phyloP scores from a whole-genome alignment of 1,140 invertebrate genomes.

The Micrasema longulum region DNA sequence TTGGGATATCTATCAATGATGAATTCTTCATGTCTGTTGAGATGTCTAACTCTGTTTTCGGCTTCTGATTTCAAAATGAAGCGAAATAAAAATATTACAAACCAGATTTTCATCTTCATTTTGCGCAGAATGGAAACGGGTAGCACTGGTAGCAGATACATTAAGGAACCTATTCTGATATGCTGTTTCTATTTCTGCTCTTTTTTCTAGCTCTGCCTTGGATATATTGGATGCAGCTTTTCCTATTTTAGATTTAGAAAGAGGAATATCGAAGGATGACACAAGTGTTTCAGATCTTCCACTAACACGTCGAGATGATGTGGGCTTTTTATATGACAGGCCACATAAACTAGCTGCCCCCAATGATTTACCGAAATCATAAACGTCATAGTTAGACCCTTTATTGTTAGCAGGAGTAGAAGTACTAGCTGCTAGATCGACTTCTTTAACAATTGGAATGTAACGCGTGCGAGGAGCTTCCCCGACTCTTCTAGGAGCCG shows the following conservation, averaged over 20 bases:
- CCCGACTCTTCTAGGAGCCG: slow-evolving; percentile 13
- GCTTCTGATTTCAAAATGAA: too few species aligned
- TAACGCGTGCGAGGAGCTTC: slow-evolving; percentile 24
- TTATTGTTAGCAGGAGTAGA: slow-evolving; percentile 16
- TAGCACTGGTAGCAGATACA: neutral
- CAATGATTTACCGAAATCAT: slow-evolving; percentile 2
- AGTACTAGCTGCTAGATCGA: slow-evolving; percentile 30
- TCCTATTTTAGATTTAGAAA: neutral
- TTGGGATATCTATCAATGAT: too few species aligned
- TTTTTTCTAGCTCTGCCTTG: neutral
- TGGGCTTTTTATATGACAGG: neutral
- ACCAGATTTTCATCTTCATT: slow-evolving; percentile 20
- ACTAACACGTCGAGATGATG: neutral
- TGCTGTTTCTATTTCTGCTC: neutral
- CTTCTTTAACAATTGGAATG: slow-evolving; percentile 43
- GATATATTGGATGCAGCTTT: neutral
- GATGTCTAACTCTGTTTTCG: too few species aligned
- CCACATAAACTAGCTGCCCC: neutral
- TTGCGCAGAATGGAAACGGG: neutral
- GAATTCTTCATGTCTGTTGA: too few species aligned
- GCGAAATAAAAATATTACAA: slow-evolving; percentile 15
- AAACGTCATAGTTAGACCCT: neutral
- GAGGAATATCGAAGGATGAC: neutral
- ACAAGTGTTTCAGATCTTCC: neutral
- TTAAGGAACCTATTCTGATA: slow-evolving; percentile 16